Evolutionary conservation across 2,113 vertebrate genomes (phyloP).

Genomic region (Rhynchomys soricoides): DNA sequence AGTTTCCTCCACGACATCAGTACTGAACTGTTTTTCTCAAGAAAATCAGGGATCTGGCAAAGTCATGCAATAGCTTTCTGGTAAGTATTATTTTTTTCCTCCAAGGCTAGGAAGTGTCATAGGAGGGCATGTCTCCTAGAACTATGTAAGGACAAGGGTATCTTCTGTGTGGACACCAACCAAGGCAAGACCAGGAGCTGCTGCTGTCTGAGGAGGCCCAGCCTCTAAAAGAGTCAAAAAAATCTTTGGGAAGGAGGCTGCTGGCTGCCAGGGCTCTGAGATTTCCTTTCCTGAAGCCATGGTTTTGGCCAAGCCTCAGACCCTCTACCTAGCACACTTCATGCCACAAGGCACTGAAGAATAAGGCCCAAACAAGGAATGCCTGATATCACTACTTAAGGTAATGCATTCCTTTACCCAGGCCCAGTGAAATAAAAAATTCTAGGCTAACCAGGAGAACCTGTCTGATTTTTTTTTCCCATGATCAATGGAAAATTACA

Average conservation of each 20-base stretch:
- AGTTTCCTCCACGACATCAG: not conserved
- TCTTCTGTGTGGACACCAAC: not conserved
- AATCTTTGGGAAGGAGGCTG: not conserved
- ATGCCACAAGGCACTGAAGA: not conserved
- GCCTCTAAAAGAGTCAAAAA: not conserved
- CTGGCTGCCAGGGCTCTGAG: not conserved
- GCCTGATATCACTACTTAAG: not conserved
- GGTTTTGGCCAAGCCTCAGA: not conserved
- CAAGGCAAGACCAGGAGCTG: not conserved
- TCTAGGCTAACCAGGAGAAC: constrained; percentile 27
- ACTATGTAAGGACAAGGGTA: not conserved
- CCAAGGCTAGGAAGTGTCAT: not conserved
- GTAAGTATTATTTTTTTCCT: not conserved
- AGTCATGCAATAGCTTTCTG: not conserved
- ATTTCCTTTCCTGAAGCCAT: not conserved
- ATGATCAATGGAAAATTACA: constrained; percentile 28
- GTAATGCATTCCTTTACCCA: not conserved
- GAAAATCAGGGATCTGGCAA: not conserved
- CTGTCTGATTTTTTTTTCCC: not conserved
- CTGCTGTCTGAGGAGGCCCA: not conserved
- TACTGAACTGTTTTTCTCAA: not conserved
- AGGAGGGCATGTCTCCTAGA: not conserved
- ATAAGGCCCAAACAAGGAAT: not conserved
- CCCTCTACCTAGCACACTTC: not conserved
- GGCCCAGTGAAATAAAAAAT: not conserved